Base-by-base conservation (phyloP, 2,113 vertebrate species). In the Siniperca knerii region DNA sequence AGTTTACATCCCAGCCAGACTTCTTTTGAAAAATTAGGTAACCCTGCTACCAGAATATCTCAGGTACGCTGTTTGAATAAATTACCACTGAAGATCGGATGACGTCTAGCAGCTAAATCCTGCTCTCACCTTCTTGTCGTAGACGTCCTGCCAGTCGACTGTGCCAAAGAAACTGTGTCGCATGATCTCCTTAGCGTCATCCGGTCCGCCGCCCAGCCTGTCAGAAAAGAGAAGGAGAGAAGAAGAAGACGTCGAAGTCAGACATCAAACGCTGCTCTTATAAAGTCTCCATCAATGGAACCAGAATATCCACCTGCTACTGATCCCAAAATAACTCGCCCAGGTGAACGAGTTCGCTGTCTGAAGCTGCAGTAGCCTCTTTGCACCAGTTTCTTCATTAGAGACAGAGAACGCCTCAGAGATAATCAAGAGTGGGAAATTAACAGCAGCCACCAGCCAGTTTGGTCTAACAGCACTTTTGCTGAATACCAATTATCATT, bases 151-250 rank as follows among this genome's bases (percentile, higher is more conserved):
- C 98, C 98, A 99, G 94, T 98, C 97, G 85, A 98, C 83, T 89
- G 96, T 95, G 90, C 94, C 95, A 90, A 99, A 99, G 95, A 97
- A 99, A 95, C 97, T 98, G 87, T 98, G 97, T 77, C 97, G 95
- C 98, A 99, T 98, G 91, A 98, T 98, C 95, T 99, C 98, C 94
- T 99, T 99, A 42, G 98, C 97, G 90, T 99, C 98, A 81, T 98
- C 97, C 75, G 97, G 97, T 82, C 98, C 97, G 67, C 98, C 98
- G 87, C 98, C 97, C 91, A 99, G 96, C 78, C 98, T 99, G 92
- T 46, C 85, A 67, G 9, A 65, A 8, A 42, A 60, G 15, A 71
- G 67, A 81, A 37, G 75, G 65, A 57, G n/a, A 57, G 75, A 68
- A 65, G 35, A 55, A 66, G 66, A 58, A 23, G 65, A 79, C n/a